Evolutionary conservation across 1,140 invertebrate genomes (phyloP).

Genomic region (Paraescarpia echinospica): DNA sequence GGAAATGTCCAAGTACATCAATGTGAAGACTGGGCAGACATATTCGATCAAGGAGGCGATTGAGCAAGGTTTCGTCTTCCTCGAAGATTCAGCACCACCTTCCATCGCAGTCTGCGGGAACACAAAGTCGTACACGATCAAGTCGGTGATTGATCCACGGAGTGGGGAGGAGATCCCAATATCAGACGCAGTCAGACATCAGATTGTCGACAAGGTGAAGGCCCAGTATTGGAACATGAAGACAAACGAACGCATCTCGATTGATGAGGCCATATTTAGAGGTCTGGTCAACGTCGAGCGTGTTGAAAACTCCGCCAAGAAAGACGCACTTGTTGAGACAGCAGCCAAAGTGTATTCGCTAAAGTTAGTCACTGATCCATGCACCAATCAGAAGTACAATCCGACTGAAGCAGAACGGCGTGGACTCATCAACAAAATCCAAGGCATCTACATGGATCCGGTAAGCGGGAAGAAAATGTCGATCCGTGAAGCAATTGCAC

Average conservation of each 20-base stretch:
- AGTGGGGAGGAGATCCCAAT: slow-evolving; percentile 78
- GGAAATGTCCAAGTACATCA: not conserved
- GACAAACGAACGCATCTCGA: slow-evolving; percentile 39
- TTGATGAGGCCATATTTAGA: slow-evolving; percentile 48
- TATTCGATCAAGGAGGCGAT: slow-evolving; percentile 74
- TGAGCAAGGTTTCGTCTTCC: slow-evolving; percentile 67
- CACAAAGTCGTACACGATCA: slow-evolving; percentile 38
- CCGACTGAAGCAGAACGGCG: slow-evolving; percentile 29
- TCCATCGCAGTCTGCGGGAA: slow-evolving; percentile 60
- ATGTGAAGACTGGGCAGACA: slow-evolving; percentile 34
- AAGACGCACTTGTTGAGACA: slow-evolving; percentile 26
- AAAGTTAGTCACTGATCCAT: slow-evolving; percentile 71
- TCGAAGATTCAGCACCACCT: not conserved
- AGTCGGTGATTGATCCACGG: slow-evolving; percentile 78
- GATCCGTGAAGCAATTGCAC: slow-evolving; percentile 33
- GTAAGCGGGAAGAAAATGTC: slow-evolving; percentile 68
- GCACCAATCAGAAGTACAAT: slow-evolving; percentile 27
- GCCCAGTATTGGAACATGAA: slow-evolving; percentile 55
- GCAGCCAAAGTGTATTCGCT: slow-evolving; percentile 51
- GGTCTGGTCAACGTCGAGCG: slow-evolving; percentile 42
- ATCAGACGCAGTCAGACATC: slow-evolving; percentile 79
- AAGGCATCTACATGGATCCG: slow-evolving; percentile 66
- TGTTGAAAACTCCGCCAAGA: slow-evolving; percentile 21
- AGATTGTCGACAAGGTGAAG: slow-evolving; percentile 76
- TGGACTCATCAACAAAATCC: slow-evolving; percentile 34